Conservation (phyloP, 2,113 vertebrate genomes). For the Herpailurus yagouaroundi region DNA sequence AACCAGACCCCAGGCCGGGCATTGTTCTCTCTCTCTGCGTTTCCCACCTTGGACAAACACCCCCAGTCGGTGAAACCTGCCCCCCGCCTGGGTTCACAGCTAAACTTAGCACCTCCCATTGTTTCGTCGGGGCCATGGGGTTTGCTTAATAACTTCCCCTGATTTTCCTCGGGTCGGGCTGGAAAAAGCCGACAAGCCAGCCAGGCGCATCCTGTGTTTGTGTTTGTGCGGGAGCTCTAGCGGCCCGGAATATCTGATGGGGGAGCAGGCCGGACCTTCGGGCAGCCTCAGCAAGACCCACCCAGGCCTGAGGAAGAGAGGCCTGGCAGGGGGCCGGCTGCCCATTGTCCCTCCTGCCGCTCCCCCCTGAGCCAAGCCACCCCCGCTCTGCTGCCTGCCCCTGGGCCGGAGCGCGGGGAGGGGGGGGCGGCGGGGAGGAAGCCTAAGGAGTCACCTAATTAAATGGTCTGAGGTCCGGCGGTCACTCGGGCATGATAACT, state of each 20-base stretch:
- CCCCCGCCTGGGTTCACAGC: constrained; percentile 85
- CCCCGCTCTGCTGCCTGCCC: not conserved
- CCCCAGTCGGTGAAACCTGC: constrained; percentile 83
- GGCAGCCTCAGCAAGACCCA: constrained; percentile 68
- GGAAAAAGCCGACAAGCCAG: constrained; percentile 93
- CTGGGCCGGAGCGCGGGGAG: not conserved
- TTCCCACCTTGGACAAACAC: constrained; percentile 80
- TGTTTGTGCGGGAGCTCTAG: constrained; percentile 89
- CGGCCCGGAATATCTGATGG: constrained; percentile 79
- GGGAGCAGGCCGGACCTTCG: not conserved
- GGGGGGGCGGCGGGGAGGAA: not conserved
- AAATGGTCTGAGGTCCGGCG: constrained; percentile 37
- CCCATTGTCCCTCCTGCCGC: constrained; percentile 40
- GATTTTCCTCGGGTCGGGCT: constrained; percentile 89
- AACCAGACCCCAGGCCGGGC: not conserved
- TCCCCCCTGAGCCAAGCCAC: not conserved
- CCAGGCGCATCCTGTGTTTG: constrained; percentile 99
- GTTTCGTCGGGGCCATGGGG: constrained; percentile 87
- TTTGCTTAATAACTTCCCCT: constrained; percentile 93
- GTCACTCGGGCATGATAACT: not conserved
- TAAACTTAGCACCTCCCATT: constrained; percentile 95
- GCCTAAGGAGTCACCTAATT: constrained; percentile 53
- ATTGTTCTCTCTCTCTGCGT: constrained; percentile 76
- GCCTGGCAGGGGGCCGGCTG: not conserved
- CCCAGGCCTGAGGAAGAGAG: constrained; percentile 27